Conservation (phyloP, 2,888 invertebrate species). For the Abscondita cerata region DNA sequence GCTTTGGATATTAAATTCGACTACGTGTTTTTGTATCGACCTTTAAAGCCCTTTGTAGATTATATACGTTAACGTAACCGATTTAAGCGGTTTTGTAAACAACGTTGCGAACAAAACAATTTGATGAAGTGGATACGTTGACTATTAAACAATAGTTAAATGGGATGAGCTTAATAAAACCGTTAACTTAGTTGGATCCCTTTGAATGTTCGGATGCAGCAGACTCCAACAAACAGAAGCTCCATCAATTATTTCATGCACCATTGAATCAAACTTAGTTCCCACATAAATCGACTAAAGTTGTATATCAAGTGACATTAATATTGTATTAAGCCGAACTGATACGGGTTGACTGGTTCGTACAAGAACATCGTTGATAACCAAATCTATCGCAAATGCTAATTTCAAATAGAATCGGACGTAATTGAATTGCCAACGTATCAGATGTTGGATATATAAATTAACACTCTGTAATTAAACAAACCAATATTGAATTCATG, state of each 20-base stretch:
- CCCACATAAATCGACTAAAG: conserved; percentile 13
- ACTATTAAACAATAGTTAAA: not conserved
- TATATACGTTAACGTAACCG: no score
- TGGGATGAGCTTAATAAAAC: conserved; percentile 6
- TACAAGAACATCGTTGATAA: conserved; percentile 14
- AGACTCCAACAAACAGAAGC: conserved; percentile 6
- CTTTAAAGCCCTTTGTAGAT: no score
- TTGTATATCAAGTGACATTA: conserved; percentile 24
- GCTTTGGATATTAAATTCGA: no score
- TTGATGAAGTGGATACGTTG: no score
- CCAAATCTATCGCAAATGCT: not conserved
- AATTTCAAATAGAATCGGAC: not conserved
- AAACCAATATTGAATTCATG: no score
- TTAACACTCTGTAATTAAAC: no score
- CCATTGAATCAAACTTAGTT: conserved; percentile 21
- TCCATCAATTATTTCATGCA: conserved; percentile 24
- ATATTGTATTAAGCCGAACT: conserved; percentile 12
- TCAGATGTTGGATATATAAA: no score
- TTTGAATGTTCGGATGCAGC: conserved; percentile 6
- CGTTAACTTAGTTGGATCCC: conserved; percentile 7
- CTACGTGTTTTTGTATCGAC: no score
- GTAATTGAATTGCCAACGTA: not conserved
- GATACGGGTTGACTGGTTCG: conserved; percentile 12
- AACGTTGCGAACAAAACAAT: no score
- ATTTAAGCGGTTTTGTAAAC: no score